Conservation (phyloP, 2,888 invertebrate species). For the Cryptosula pallasiana region DNA sequence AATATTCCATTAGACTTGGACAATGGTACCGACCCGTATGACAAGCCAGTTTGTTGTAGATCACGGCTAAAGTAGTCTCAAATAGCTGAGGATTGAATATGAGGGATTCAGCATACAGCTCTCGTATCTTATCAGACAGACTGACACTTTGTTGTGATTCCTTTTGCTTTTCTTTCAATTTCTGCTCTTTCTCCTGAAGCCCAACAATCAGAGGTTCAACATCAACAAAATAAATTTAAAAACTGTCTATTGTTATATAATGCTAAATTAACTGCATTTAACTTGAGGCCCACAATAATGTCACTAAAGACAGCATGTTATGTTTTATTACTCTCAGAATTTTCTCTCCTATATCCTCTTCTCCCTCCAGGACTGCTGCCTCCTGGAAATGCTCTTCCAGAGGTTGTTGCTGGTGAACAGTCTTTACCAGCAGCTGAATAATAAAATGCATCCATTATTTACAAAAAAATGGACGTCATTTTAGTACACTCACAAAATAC, state of each 20-base stretch:
- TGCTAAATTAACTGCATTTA: too few relatives aligned
- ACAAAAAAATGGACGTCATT: too few relatives aligned
- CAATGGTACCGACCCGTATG: background rate
- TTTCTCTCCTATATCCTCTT: background rate
- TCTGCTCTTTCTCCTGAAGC: background rate
- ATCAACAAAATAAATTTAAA: too few relatives aligned
- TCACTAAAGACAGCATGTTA: background rate
- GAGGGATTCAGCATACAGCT: background rate
- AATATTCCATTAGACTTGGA: background rate
- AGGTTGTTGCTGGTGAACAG: background rate
- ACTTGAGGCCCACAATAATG: too few relatives aligned
- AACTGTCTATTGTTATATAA: too few relatives aligned
- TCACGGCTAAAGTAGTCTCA: background rate
- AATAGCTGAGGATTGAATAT: background rate
- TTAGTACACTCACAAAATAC: too few relatives aligned
- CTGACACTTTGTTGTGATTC: background rate
- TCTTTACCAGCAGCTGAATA: background rate
- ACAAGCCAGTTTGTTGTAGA: slow-evolving; percentile 3
- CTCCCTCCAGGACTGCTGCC: background rate
- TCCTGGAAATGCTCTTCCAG: background rate
- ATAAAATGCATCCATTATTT: too few relatives aligned
- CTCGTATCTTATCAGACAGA: background rate
- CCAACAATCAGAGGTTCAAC: too few relatives aligned
- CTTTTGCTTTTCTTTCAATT: background rate
- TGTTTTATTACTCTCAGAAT: background rate